Conservation (phyloP, 2,888 invertebrate species). For the Nymphalis polychloros region DNA sequence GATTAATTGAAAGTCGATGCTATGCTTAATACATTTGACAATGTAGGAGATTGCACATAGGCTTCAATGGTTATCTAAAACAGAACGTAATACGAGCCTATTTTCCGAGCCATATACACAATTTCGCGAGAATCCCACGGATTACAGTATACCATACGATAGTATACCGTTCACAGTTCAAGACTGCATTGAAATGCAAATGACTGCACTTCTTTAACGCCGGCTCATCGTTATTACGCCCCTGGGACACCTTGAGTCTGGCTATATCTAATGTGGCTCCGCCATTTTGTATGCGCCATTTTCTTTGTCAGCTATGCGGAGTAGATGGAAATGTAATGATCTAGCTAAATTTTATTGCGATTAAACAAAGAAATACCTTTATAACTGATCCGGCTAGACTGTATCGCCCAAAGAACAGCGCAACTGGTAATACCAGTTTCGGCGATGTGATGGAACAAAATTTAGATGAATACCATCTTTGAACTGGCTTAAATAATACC, state of each 20-base stretch:
- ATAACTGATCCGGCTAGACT: not conserved
- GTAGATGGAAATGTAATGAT: constrained; percentile 27
- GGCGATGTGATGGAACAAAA: no score
- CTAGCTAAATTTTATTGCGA: constrained; percentile 24
- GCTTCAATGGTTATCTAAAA: not conserved
- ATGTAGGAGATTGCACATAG: not conserved
- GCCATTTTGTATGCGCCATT: constrained; percentile 33
- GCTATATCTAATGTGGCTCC: constrained; percentile 33
- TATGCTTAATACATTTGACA: no score
- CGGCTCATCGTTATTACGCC: constrained; percentile 58
- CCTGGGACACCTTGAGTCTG: constrained; percentile 49
- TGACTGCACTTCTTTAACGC: constrained; percentile 61
- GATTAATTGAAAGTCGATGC: no score
- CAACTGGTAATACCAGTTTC: no score
- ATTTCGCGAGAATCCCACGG: constrained; percentile 19
- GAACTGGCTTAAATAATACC: no score
- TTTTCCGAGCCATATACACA: not conserved
- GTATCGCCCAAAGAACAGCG: no score
- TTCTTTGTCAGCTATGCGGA: constrained; percentile 36
- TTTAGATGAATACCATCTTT: no score
- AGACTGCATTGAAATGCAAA: constrained; percentile 60
- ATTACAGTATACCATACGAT: constrained; percentile 15
- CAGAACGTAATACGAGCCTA: not conserved
- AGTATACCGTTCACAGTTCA: constrained; percentile 32
- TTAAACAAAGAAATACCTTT: constrained; percentile 13